Evolutionary conservation across 2,888 invertebrate species (phyloP).

Genomic region (Tetropium fuscum): DNA sequence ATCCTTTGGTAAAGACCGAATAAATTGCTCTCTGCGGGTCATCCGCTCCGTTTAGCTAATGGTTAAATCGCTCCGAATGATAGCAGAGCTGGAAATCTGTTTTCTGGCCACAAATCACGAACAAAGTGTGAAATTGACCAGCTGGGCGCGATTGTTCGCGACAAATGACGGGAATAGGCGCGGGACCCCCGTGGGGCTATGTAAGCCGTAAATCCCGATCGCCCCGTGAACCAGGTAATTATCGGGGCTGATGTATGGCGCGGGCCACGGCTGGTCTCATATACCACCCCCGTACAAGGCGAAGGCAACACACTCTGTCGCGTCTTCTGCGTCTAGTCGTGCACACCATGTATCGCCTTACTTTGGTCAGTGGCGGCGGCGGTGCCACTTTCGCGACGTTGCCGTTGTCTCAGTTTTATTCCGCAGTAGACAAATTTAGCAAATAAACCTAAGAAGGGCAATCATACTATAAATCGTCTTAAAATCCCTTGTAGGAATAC

Average conservation of each 20-base stretch:
- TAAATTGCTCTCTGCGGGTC: slow-evolving; percentile 46
- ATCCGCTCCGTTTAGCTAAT: slow-evolving; percentile 59
- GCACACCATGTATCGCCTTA: no score
- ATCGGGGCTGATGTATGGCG: slow-evolving; percentile 58
- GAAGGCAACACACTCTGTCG: slow-evolving; percentile 12
- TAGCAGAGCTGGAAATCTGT: slow-evolving; percentile 17
- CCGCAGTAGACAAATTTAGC: no score
- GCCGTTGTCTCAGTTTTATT: no score
- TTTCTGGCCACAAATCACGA: slow-evolving; percentile 24
- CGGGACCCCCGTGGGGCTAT: slow-evolving; percentile 50
- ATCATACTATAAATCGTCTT: no score
- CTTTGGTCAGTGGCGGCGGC: no score
- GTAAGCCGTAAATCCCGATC: slow-evolving; percentile 50
- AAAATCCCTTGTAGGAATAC: no score
- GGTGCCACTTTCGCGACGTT: no score
- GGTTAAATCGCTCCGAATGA: slow-evolving; percentile 55
- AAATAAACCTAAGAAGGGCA: no score
- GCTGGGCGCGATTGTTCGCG: slow-evolving; percentile 31
- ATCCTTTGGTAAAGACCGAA: neutral
- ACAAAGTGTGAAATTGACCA: slow-evolving; percentile 11
- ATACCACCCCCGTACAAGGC: slow-evolving; percentile 50
- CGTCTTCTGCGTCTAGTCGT: neutral
- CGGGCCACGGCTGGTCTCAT: slow-evolving; percentile 46
- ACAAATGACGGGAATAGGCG: slow-evolving; percentile 58
- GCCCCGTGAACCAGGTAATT: slow-evolving; percentile 59